Base-by-base conservation (phyloP, 2,797 vertebrate species). In the Pseudochromis fuscus region DNA sequence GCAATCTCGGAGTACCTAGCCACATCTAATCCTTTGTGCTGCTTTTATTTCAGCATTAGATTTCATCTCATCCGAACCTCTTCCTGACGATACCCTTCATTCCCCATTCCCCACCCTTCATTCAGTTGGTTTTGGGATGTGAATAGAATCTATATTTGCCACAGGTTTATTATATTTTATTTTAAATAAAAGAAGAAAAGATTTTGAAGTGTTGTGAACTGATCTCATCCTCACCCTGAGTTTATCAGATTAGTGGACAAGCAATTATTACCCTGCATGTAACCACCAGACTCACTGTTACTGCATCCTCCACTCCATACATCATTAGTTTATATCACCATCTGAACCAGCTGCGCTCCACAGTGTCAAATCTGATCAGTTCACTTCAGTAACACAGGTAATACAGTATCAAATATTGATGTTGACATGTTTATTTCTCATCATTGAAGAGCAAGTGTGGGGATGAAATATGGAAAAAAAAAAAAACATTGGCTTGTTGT, bases 11-110 rank as follows among this genome's bases (percentile, higher is more conserved):
- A 89, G 79, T 80, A 87, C 88, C 82, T 91, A 67, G 62, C 82
- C 81, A 62, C 74, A 72, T 87, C 79, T 93, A 92, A 93, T 92
- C 92, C 84, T 86, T 81, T 82, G 67, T 79, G 76, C 84, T 72
- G 81, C 82, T 87, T n/a, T 89, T 85, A 85, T 87, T 88, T 87
- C 81, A 57, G 81, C 51, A 23, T 90, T 81, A 83, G 69, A 82
- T 90, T 81, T 84, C 67, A 84, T 85, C 73, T 81, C 52, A 65
- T 77, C 65, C 55, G 10, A 70, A 50, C 19, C 6, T 86, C 73
- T 82, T 79, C 78, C 72, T 56, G 60, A 64, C 55, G 71, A 83
- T 69, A 56, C 55, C 77, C 75, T 83, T 75, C 83, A 75, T 74
- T 78, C 81, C 62, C 8, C 58, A n/a, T n/a, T n/a, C n/a, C n/a